Evolutionary conservation across 2,797 vertebrate species (phyloP).

Genomic region (Jordanella pulchra): DNA sequence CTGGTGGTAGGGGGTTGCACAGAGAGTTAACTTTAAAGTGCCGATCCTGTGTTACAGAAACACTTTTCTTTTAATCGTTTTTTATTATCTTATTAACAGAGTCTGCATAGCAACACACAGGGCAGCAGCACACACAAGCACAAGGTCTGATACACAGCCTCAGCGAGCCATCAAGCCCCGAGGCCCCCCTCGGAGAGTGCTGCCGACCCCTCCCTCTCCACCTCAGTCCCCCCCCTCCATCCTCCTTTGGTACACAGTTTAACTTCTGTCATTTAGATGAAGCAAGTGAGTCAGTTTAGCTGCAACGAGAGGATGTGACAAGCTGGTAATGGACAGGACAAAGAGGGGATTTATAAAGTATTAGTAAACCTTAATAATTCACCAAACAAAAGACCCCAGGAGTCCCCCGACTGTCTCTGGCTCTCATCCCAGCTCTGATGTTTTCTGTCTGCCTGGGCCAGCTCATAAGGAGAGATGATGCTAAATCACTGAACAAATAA

Average conservation of each 20-base stretch:
- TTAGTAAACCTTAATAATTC: conserved; percentile 87
- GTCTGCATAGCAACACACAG: conserved; percentile 11
- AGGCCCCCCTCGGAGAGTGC: conserved; percentile 68
- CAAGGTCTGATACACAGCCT: conserved; percentile 46
- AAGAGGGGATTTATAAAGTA: conserved; percentile 82
- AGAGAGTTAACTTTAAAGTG: conserved; percentile 53
- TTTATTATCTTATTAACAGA: background rate
- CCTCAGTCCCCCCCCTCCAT: conserved; percentile 31
- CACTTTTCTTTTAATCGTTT: conserved; percentile 34
- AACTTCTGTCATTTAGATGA: conserved; percentile 82
- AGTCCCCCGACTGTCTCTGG: conserved; percentile 45
- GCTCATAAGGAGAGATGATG: conserved; percentile 13
- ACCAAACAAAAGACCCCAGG: conserved; percentile 69
- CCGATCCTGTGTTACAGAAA: conserved; percentile 31
- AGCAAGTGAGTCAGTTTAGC: conserved; percentile 72
- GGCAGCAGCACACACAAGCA: conserved; percentile 39
- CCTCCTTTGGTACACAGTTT: conserved; percentile 80
- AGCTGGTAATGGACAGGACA: conserved; percentile 82
- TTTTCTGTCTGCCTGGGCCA: conserved; percentile 17
- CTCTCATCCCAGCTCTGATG: conserved; percentile 27
- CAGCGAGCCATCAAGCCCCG: conserved; percentile 64
- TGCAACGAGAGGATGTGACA: conserved; percentile 79
- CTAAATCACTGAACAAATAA: background rate
- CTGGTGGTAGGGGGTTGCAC: conserved; percentile 64
- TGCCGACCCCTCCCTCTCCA: conserved; percentile 41